Evolutionary conservation across 2,113 vertebrate species (phyloP).

Genomic region (Bubalus kerabau): DNA sequence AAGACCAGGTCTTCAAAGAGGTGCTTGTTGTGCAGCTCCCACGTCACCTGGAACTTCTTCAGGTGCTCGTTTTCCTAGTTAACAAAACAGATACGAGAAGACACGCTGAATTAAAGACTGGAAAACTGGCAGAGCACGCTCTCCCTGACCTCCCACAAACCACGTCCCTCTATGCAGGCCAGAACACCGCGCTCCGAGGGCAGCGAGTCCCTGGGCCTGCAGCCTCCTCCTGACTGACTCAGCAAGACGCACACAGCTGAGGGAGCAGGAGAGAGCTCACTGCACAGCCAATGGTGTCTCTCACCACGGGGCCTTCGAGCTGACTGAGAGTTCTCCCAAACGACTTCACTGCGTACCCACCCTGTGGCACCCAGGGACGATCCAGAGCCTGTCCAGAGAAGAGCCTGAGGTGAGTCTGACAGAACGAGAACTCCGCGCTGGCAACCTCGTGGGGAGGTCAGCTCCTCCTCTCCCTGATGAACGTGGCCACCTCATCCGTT

Average conservation of each 20-base stretch:
- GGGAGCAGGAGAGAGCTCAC: not conserved
- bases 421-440: not conserved
- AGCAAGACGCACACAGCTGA: accelerated
- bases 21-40: conserved; percentile 99
- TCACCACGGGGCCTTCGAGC: not conserved
- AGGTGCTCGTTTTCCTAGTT: conserved; percentile 96
- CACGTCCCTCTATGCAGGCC: not conserved
- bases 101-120: not conserved
- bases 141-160: accelerated
- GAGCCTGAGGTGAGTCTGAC: not conserved
- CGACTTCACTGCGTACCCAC: too few species aligned
- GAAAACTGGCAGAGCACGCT: not conserved
- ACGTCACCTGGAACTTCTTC: conserved; percentile 98
- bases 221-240: not conserved
- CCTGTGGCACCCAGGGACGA: not conserved
- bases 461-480: not conserved
- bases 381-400: not conserved
- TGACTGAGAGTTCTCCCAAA: not conserved
- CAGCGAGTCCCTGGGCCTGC: not conserved
- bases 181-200: accelerated
- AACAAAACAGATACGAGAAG: not conserved
- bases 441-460: not conserved
- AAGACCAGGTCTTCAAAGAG: conserved; percentile 98
- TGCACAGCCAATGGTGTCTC: accelerated
- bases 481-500: too few species aligned